phyloP scores from a whole-genome alignment of 1,140 invertebrate species.

The Mercenaria mercenaria region DNA sequence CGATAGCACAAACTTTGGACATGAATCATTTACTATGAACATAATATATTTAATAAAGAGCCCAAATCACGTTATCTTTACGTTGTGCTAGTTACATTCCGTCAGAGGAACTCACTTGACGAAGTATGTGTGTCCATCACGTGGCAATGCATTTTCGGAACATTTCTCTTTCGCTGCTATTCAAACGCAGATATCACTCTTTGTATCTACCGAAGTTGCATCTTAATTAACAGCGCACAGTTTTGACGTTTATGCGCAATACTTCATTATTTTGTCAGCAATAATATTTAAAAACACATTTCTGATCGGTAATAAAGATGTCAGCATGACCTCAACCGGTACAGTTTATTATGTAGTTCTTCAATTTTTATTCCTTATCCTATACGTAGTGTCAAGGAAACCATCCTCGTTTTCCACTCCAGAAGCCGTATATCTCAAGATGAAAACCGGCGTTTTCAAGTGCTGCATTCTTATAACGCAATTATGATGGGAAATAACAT shows the following conservation, averaged over 20 bases:
- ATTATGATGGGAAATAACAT: constrained; percentile 10
- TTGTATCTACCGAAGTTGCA: background rate
- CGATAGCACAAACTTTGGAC: no score
- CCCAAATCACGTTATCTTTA: no score
- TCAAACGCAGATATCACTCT: background rate
- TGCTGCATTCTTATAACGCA: background rate
- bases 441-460: constrained; percentile 36
- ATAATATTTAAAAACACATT: constrained; percentile 20
- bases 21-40: no score
- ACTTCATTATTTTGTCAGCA: constrained; percentile 14
- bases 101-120: no score
- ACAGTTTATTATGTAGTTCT: background rate
- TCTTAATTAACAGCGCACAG: background rate
- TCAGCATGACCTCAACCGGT: background rate
- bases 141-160: no score
- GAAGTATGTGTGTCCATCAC: no score
- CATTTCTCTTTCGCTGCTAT: no score
- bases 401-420: background rate
- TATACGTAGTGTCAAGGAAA: constrained; percentile 8
- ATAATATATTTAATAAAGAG: no score
- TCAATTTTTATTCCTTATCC: background rate
- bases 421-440: constrained; percentile 5
- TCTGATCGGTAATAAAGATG: constrained; percentile 16
- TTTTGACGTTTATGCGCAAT: constrained; percentile 21
- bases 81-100: no score